Conservation (phyloP, 2,888 invertebrate species). For the Machimus atricapillus region DNA sequence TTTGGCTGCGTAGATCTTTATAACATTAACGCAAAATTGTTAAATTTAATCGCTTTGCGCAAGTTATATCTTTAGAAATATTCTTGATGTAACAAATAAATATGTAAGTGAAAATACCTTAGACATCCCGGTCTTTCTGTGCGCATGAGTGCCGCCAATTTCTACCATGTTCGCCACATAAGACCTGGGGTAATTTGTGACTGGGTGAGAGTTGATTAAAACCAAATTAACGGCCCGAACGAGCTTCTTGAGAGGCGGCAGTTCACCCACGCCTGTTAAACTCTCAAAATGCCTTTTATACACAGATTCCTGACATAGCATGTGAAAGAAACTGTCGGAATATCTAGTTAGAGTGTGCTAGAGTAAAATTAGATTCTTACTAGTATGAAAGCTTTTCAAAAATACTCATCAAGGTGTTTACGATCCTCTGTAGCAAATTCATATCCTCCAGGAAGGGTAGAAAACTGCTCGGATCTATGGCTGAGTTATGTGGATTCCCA, state of each 20-base stretch:
- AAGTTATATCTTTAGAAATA: too few relatives aligned
- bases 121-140: neutral
- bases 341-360: neutral
- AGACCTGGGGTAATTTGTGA: slow-evolving; percentile 58
- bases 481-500: slow-evolving; percentile 63
- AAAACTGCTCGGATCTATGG: slow-evolving; percentile 62
- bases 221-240: slow-evolving; percentile 59
- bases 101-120: neutral
- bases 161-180: slow-evolving; percentile 60
- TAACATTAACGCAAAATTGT: too few relatives aligned
- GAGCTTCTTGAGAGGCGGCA: slow-evolving; percentile 59
- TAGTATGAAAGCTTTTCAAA: slow-evolving; percentile 60
- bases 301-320: slow-evolving; percentile 59
- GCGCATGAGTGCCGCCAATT: slow-evolving; percentile 57
- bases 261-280: slow-evolving; percentile 49
- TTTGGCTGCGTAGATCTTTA: too few relatives aligned
- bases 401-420: slow-evolving; percentile 61
- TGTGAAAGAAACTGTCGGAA: slow-evolving; percentile 57
- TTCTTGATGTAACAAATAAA: neutral
- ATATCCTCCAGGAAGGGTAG: slow-evolving; percentile 61
- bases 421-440: slow-evolving; percentile 61
- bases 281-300: slow-evolving; percentile 58
- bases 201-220: slow-evolving; percentile 59
- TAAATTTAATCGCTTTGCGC: too few relatives aligned
- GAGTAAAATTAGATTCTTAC: slow-evolving; percentile 48